These are phyloP conservation scores for Perdix hodgsoniae DNA, from an alignment of 2,797 vertebrate species.

Conservation along the genomic window DNA sequence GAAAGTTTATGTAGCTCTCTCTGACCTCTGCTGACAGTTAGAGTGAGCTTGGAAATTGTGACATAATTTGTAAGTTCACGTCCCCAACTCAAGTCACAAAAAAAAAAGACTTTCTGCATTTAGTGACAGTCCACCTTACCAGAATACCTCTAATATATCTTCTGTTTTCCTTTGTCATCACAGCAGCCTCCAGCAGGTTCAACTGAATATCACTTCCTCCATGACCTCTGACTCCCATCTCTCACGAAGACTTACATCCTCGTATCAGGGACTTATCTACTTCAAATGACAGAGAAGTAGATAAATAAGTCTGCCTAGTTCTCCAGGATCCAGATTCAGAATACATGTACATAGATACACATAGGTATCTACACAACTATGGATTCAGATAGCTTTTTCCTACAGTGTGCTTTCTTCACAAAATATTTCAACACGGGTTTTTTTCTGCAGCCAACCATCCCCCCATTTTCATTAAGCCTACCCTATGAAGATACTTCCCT, in stretches of 20 bases:
- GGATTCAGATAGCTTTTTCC: not conserved
- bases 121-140: not conserved
- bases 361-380: not conserved
- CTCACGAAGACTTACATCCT: not conserved
- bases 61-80: not conserved
- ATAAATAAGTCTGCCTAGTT: not conserved
- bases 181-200: not conserved
- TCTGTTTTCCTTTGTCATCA: not conserved
- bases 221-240: not conserved
- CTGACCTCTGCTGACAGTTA: not conserved
- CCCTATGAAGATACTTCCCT: not conserved
- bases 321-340: not conserved
- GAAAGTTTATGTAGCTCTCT: not conserved
- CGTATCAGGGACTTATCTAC: not conserved
- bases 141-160: not conserved
- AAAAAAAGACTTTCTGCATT: not conserved
- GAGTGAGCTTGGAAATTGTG: not conserved
- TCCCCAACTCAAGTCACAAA: not conserved
- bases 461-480: not conserved
- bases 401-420: not conserved
- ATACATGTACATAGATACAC: too few species aligned
- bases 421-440: not conserved
- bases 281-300: not conserved
- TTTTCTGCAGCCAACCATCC: not conserved
- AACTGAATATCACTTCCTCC: not conserved